phyloP scores from a whole-genome alignment of 2,888 invertebrate genomes.

The Trichogramma dendrolimi region DNA sequence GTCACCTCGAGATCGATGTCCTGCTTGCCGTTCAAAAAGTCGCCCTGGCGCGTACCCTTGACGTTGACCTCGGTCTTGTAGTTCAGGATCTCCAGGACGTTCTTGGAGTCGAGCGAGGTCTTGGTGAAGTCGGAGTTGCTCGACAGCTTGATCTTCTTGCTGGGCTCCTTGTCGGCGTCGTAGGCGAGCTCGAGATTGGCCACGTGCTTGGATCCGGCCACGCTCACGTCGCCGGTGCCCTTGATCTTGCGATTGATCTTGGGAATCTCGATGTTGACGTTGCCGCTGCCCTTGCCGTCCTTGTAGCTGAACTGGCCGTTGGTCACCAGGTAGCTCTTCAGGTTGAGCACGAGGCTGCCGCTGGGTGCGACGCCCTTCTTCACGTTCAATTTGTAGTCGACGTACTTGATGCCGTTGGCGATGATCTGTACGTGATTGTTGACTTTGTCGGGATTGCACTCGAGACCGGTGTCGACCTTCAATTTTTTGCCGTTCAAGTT shows the following conservation, averaged over 20 bases:
- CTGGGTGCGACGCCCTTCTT: slow-evolving; percentile 51
- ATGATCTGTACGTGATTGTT: slow-evolving; percentile 58
- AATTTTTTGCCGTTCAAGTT: slow-evolving; percentile 61
- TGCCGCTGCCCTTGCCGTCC: slow-evolving; percentile 64
- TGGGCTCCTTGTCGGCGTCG: slow-evolving; percentile 67
- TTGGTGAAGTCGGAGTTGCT: slow-evolving; percentile 60
- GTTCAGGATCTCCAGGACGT: slow-evolving; percentile 53
- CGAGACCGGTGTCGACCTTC: slow-evolving; percentile 53
- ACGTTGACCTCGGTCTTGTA: slow-evolving; percentile 54
- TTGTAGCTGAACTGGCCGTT: slow-evolving; percentile 63
- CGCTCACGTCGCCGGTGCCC: slow-evolving; percentile 57
- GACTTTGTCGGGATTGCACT: slow-evolving; percentile 52
- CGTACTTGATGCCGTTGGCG: slow-evolving; percentile 53
- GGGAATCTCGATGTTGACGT: slow-evolving; percentile 58
- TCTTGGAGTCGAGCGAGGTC: slow-evolving; percentile 61
- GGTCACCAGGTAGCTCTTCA: slow-evolving; percentile 62
- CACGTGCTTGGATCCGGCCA: slow-evolving; percentile 61
- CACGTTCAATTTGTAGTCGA: slow-evolving; percentile 59
- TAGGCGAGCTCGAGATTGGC: slow-evolving; percentile 63
- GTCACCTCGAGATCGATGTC: slow-evolving; percentile 54
- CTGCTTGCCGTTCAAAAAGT: slow-evolving; percentile 50
- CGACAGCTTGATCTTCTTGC: slow-evolving; percentile 63
- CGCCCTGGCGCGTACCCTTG: slow-evolving; percentile 52
- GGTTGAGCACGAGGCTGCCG: slow-evolving; percentile 57
- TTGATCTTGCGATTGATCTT: slow-evolving; percentile 52